These are phyloP conservation scores for Empidonax alnorum DNA, from an alignment of 2,113 vertebrate genomes.

Conservation along the genomic window DNA sequence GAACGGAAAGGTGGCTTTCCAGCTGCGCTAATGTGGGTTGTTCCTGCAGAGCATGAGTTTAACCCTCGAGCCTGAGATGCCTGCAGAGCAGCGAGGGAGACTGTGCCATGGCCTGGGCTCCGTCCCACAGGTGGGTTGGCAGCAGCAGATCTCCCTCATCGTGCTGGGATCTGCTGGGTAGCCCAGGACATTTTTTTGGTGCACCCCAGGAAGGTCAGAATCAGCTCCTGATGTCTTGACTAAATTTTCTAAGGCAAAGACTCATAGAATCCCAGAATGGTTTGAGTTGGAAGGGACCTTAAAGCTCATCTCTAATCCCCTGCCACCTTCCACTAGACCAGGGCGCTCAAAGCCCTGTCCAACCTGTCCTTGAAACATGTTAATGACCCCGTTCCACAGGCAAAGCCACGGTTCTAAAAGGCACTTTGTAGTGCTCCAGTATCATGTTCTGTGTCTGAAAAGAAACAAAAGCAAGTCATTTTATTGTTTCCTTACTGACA, in stretches of 20 bases:
- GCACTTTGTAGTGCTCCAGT: neutral
- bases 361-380: neutral
- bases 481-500: conserved; percentile 15
- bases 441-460: neutral
- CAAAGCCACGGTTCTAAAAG: neutral
- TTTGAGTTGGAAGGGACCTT: neutral
- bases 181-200: neutral
- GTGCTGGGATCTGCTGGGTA: neutral
- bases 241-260: neutral
- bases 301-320: neutral
- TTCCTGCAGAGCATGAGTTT: neutral
- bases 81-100: neutral
- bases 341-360: neutral
- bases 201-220: neutral
- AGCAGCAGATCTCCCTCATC: neutral
- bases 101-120: neutral
- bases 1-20: neutral
- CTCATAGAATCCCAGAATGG: neutral
- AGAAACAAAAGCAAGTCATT: neutral
- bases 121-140: rapidly evolving
- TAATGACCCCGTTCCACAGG: conserved; percentile 5
- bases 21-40: neutral
- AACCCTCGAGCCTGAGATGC: neutral
- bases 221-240: neutral
- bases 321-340: neutral